Evolutionary conservation across 1,140 invertebrate genomes (phyloP).

Genomic region (Eubasilissa regina): DNA sequence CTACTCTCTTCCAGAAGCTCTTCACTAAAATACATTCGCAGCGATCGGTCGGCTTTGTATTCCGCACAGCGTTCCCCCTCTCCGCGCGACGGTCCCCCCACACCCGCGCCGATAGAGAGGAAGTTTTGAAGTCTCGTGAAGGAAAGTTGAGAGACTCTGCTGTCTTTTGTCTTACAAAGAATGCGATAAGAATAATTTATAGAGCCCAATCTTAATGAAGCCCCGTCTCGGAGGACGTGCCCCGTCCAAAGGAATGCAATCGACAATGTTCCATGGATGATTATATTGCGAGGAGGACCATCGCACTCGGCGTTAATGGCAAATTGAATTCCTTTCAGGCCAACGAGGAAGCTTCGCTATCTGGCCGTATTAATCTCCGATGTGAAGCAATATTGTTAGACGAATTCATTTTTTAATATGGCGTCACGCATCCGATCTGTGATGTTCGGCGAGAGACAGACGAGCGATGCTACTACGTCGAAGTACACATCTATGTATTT

Average conservation of each 20-base stretch:
- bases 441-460: no score
- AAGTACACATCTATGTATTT: no score
- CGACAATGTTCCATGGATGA: conserved; percentile 35
- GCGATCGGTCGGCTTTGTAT: conserved; percentile 40
- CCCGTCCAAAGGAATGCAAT: conserved; percentile 56
- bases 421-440: no score
- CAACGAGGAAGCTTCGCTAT: conserved; percentile 22
- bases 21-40: conserved; percentile 37
- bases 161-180: conserved; percentile 61
- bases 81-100: not conserved
- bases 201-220: conserved; percentile 61
- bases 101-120: not conserved
- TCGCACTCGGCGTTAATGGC: conserved; percentile 40
- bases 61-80: conserved; percentile 7
- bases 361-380: conserved; percentile 17
- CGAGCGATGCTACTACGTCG: no score
- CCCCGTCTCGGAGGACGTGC: conserved; percentile 55
- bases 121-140: conserved; percentile 60
- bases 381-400: not conserved
- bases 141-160: conserved; percentile 61
- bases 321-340: conserved; percentile 48
- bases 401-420: no score
- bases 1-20: not conserved
- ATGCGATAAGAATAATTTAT: conserved; percentile 62
- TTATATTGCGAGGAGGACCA: conserved; percentile 34